Conservation (phyloP, 1,140 invertebrate genomes). For the Trachymyrmex septentrionalis region DNA sequence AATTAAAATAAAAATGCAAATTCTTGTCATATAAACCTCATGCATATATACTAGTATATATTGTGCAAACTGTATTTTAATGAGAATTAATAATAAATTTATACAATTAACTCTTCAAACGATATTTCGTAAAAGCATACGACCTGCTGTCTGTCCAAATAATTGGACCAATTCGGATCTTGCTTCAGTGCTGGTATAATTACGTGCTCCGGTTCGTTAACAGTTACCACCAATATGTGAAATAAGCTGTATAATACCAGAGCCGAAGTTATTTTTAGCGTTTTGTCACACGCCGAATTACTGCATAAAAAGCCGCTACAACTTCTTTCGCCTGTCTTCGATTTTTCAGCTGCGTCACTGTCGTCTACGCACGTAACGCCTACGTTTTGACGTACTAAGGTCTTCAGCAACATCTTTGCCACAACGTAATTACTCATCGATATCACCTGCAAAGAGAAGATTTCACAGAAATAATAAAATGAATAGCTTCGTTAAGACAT, state of each 20-base stretch:
- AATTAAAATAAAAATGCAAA: not conserved
- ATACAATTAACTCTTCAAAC: conserved; percentile 13
- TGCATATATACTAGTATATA: not conserved
- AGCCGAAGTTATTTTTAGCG: conserved; percentile 74
- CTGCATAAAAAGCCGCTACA: conserved; percentile 90
- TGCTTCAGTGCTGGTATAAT: conserved; percentile 89
- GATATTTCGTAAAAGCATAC: conserved; percentile 12
- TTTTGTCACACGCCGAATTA: conserved; percentile 82
- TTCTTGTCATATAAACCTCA: not conserved
- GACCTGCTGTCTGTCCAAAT: conserved; percentile 91
- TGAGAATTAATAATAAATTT: not conserved
- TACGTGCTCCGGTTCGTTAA: conserved; percentile 88
- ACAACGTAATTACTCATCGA: conserved; percentile 89
- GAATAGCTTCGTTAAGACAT: conserved; percentile 12
- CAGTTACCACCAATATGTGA: conserved; percentile 87
- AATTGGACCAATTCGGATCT: conserved; percentile 89
- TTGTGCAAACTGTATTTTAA: conserved; percentile 19
- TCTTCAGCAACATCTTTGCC: conserved; percentile 80
- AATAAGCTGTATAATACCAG: conserved; percentile 81
- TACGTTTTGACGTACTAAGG: conserved; percentile 74
- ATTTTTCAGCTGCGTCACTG: conserved; percentile 11
- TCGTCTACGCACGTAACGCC: conserved; percentile 67
- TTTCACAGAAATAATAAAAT: not conserved
- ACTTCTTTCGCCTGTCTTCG: conserved; percentile 53
- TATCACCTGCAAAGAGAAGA: conserved; percentile 86